A percentile compares a stretch with the other conserved stretches of the same genome.
Evolutionary conservation across 2,113 vertebrate species (phyloP).

Genomic region (Micromys minutus): DNA sequence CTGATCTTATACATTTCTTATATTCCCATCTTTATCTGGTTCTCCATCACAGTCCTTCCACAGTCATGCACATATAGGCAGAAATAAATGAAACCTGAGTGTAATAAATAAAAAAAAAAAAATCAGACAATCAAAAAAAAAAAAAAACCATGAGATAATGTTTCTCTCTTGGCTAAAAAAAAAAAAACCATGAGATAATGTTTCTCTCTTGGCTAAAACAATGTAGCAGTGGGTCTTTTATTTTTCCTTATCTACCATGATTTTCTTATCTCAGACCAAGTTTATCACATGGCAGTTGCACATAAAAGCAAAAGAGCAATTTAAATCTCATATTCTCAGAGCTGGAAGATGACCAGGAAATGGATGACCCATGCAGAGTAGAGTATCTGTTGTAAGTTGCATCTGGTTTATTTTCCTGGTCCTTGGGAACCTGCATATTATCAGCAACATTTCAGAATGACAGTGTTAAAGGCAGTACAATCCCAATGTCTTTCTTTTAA

Average conservation of each 20-base stretch:
- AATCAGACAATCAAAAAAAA: background rate
- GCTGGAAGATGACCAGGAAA: background rate
- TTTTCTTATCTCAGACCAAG: background rate
- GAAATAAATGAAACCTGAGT: background rate
- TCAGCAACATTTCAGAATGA: background rate
- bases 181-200: too few relatives aligned
- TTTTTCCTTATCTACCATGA: background rate
- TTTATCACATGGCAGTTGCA: background rate
- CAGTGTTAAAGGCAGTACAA: background rate
- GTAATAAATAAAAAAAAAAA: background rate
- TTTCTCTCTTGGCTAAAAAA: too few relatives aligned
- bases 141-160: background rate
- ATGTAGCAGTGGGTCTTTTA: background rate
- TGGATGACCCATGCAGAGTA: background rate
- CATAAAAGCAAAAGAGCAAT: background rate
- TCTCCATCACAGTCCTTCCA: background rate
- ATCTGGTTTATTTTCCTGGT: background rate
- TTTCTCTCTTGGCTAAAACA: background rate
- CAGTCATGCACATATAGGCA: too few relatives aligned
- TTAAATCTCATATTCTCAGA: background rate
- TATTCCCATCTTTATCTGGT: too few relatives aligned
- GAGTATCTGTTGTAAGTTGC: background rate
- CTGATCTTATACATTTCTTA: too few relatives aligned
- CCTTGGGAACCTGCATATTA: background rate
- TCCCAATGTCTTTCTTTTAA: background rate